Base-by-base conservation (phyloP, 1,140 invertebrate genomes). In the Homarus americanus region DNA sequence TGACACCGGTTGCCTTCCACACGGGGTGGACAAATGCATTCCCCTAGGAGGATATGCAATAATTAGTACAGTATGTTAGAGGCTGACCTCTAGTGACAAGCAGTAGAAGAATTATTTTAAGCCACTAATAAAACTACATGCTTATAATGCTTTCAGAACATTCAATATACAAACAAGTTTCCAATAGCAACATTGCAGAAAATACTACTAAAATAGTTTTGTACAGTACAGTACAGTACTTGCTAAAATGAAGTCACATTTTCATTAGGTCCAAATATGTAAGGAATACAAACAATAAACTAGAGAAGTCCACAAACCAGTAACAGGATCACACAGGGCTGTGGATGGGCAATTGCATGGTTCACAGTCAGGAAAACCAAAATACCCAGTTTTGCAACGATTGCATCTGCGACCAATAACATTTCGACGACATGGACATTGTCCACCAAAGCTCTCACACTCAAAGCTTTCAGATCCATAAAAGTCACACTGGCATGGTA, bases 331-430 rank as follows among this genome's bases (percentile, higher is more conserved):
- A 93, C 98, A 98, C 82, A 96, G 95, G 1, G 97, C 97, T 0
- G 96, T 96, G 0, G 96, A 96, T 0, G 98, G 97, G 94, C 98
- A 99, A 84, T 97, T 96, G 93, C 98, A 99, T 0, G 96, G 96
- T 93, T 96, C 96, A 94, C 99, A 99, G 93, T 99, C 96, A 0
- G 99, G 99, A 94, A 99, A 99, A 0, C 98, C 98, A 93, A 96
- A 99, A 94, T 96, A 99, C 0, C 98, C 98, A 15, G 98, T 98
- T 91, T 96, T 96, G 94, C 99, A 99, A 24, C 96, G 96, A 63
- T 97, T 97, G 94, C 99, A 99, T 36, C 96, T 96, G 75, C 98
- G 95, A 63, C 98, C 99, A 92, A 99, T 99, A 0, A 99, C 97
- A 94, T 99, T 98, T 0, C 96, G 95, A 93, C 97, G 97, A 94